Evolutionary conservation across 2,797 vertebrate species (phyloP), one percentile per base, ranked within the genome.

Genomic region (Poecilia picta): DNA sequence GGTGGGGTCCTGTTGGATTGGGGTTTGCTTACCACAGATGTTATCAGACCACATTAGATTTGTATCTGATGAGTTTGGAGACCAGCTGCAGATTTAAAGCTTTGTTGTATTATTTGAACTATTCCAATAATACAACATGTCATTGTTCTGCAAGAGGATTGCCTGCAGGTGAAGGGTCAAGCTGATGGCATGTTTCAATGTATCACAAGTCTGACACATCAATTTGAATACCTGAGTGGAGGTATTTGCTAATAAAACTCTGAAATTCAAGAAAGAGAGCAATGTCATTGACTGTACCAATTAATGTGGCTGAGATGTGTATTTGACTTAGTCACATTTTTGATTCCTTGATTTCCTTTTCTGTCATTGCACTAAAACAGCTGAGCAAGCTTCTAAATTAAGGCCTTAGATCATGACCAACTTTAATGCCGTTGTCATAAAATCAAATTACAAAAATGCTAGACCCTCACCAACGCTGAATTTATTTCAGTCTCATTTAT

Each of bases 31-130:
- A 71, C 41, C 13, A 45, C 41, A 71, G 68, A 71, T 71, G 43
- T 71, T 71, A 71, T 71, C 68, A 71, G 68, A 71, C 43, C 68
- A 46, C 68, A 71, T 71, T 71, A 71, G 68, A 71, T 71, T 71
- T 71, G 68, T 46, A 71, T 71, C 68, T 71, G 68, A 46, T 45
- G 43, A 46, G 41, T 18, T 46, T 28, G 25, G 43, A 71, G 43
- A 43, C 43, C 41, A 71, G 68, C 68, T 71, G 43, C 28, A 76
- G 13, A 55, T 71, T 45, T 71, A 45, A 28, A 46, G n/a, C 68
- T 71, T 71, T 71, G 68, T 71, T 46, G 43, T 28, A 15, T 46
- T 71, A 71, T 71, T 28, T 46, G 23, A 71, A 46, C 16, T 25
- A 28, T 46, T 71, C 5, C 12, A 43, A 70, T n/a, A n/a, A n/a